Base-by-base conservation (phyloP, 2,113 vertebrate species). In the Mirza zaza region DNA sequence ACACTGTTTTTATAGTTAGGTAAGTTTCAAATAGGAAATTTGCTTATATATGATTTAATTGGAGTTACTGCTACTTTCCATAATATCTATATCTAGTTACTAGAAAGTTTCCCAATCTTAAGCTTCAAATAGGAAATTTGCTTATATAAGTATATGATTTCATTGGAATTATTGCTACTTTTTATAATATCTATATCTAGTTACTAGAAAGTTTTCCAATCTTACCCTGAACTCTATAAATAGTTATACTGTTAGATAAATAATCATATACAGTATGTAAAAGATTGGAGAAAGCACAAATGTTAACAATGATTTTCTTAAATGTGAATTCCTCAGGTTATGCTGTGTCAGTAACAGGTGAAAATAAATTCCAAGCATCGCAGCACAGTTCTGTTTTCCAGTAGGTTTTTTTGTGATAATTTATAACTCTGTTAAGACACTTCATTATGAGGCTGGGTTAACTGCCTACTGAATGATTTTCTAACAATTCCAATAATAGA, bases 301-400 rank as follows among this genome's bases (percentile, higher is more conserved):
- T 61, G 61, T 61, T 88, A 76, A 85, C 27, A 77, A 18, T 92
- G n/a, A 50, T 93, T 87, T 95, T 94, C 2, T 48, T 88, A 91
- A 94, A 91, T 45, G 23, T 93, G 32, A 85, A 65, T 91, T 84
- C 65, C 23, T 76, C 29, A 68, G 29, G 36, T 94, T 93, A 86
- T 87, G 48, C 39, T 91, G 3, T 85, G 34, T 88, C 57, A 80
- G 29, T 73, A 95, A 57, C 52, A 61, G 18, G 50, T 80, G 17
- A 92, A 94, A 95, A 86, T 89, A 71, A 89, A 59, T 91, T n/a
- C 8, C 4, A 20, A 89, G 57, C 93, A 82, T 91, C 65, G 91
- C 70, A 42, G 91, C 73, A 50, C 27, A 34, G 9, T 86, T 87
- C 17, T 95, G 6, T 91, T 91, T 93, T 63, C 42, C 45, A 87